Evolutionary conservation across 37 sponge, comb jelly and placozoan species (phyloP).

Genomic region (Axinella damicornis): DNA sequence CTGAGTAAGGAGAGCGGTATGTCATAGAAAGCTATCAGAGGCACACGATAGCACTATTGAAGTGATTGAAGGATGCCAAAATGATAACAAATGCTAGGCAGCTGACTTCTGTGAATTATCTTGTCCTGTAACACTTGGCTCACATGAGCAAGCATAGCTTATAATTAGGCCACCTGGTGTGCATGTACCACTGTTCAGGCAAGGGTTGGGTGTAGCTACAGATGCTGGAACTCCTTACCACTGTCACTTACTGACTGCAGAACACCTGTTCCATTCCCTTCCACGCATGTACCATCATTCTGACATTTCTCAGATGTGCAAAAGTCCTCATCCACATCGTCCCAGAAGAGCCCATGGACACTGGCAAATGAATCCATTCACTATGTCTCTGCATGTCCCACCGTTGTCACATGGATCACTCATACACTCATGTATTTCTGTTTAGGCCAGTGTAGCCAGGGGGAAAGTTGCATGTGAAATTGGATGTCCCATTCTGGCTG

Average conservation of each 20-base stretch:
- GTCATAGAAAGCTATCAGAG: constrained; percentile 47
- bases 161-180: constrained; percentile 45
- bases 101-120: neutral
- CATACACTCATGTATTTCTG: constrained; percentile 19
- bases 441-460: constrained; percentile 25
- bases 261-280: constrained; percentile 52
- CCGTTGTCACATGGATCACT: too few species aligned
- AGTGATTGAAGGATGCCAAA: constrained; percentile 29
- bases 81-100: constrained; percentile 22
- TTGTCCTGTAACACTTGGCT: constrained; percentile 30
- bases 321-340: too few species aligned
- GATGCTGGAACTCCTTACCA: constrained; percentile 26
- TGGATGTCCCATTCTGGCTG: neutral
- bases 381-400: too few species aligned
- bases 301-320: too few species aligned
- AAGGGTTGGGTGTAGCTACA: constrained; percentile 28
- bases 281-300: too few species aligned
- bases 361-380: too few species aligned
- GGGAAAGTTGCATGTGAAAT: constrained; percentile 46
- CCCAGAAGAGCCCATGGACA: too few species aligned
- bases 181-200: constrained; percentile 72
- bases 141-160: constrained; percentile 41
- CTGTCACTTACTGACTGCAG: constrained; percentile 43
- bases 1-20: constrained; percentile 41
- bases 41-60: too few species aligned